phyloP scores from a whole-genome alignment of 2,797 vertebrate genomes.

The Clarias platycephalus region DNA sequence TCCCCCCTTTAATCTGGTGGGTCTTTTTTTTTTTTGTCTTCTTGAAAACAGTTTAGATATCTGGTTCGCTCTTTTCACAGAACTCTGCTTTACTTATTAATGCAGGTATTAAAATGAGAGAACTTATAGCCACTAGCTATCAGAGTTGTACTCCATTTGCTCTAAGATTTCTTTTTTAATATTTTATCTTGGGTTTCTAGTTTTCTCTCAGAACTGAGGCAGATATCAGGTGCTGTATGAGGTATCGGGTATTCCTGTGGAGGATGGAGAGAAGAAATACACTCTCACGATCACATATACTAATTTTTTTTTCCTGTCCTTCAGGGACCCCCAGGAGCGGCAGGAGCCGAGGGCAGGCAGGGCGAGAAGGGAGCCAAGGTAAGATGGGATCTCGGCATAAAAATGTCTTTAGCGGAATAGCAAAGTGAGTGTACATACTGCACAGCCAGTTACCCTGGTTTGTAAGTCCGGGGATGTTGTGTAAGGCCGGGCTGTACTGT shows the following conservation, averaged over 20 bases:
- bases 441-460: background rate
- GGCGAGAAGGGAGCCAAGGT: constrained; percentile 99
- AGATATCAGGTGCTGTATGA: background rate
- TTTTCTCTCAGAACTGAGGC: background rate
- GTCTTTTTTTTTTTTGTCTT: background rate
- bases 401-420: background rate
- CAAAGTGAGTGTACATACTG: background rate
- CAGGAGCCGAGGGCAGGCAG: constrained; percentile 92
- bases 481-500: too few species aligned
- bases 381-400: constrained; percentile 46
- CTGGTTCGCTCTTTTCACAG: constrained; percentile 1
- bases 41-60: constrained; percentile 44
- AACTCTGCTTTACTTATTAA: background rate
- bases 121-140: background rate
- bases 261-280: background rate
- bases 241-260: background rate
- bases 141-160: background rate
- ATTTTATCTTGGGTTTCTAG: background rate
- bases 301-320: constrained; percentile 24
- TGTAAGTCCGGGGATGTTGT: too few species aligned
- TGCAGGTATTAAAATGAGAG: background rate
- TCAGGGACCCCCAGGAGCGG: constrained; percentile 86
- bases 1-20: constrained; percentile 55
- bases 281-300: background rate
- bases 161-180: background rate